Evolutionary conservation across 1,140 invertebrate species (phyloP), one percentile per base, ranked within the genome.

Genomic region (Aphidius gifuensis): DNA sequence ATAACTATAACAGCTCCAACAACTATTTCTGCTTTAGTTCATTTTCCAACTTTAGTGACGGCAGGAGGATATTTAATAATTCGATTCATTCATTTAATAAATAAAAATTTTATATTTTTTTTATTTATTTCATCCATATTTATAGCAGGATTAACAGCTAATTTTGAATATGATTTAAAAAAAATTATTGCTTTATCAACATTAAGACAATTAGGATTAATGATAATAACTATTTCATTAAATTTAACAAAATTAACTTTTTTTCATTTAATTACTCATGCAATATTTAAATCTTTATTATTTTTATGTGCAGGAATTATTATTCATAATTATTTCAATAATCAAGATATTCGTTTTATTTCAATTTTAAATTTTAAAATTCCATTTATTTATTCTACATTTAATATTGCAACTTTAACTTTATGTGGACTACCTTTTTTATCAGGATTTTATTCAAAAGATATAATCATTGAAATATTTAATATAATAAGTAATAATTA

Each of bases 21-120:
- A 11, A 86, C 87, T 48, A 83, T 90, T 66, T 89, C 87, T 53
- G 82, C 87, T 54, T 85, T 90, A 79, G 86, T 90, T 74, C 86
- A 90, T 84, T 90, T 87, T 66, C 90, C 87, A 40, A 90, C 87
- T 64, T 83, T 90, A 71, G 88, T 90, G 0, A 89, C 87, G 42
- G 87, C 87, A 0, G 88, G 87, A 0, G 81, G 90, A 65, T 90
- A 87, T 85, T 80, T 90, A 77, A 71, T 89, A 76, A 85, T 90
- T 84, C 86, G 83, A 6, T 85, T 85, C 83, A 79, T 80, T 81
- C 46, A 58, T 66, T 64, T 69, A 69, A 51, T 68, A 61, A 51
- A 63, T 9, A 39, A 48, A 54, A 69, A 74, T 47, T 66, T 73
- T 64, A 72, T 80, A 74, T 79, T 83, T 83, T 73, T 73, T 76